Conservation (phyloP, 2,888 invertebrate genomes). For the Drosophila colorata region DNA sequence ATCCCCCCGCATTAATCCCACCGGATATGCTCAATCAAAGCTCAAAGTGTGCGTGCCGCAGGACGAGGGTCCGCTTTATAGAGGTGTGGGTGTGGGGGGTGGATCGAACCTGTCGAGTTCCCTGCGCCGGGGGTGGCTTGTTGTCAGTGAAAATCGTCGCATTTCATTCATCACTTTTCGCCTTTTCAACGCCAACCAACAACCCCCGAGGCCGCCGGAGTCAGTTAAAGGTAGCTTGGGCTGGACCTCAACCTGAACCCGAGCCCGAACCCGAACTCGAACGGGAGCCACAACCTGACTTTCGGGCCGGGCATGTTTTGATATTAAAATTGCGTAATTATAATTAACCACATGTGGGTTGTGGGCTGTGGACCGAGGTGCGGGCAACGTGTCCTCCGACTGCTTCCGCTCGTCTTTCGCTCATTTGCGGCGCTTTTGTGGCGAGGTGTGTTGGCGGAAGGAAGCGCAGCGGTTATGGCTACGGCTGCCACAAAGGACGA, state of each 20-base stretch:
- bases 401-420: constrained; percentile 59
- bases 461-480: constrained; percentile 41
- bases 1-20: constrained; percentile 81
- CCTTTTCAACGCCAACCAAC: constrained; percentile 73
- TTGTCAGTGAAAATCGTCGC: constrained; percentile 74
- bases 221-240: constrained; percentile 44
- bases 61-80: constrained; percentile 17
- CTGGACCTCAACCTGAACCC: constrained; percentile 23
- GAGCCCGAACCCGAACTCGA: constrained; percentile 35
- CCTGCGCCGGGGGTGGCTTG: constrained; percentile 51
- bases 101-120: constrained; percentile 38
- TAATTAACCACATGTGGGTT: constrained; percentile 83
- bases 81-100: constrained; percentile 2
- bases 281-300: constrained; percentile 34
- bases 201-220: constrained; percentile 55
- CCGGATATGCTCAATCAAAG: constrained; percentile 85
- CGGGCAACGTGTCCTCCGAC: constrained; percentile 56
- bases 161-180: constrained; percentile 83
- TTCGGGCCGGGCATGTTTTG: constrained; percentile 64
- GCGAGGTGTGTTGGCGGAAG: constrained; percentile 58
- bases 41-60: constrained; percentile 72
- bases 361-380: constrained; percentile 4
- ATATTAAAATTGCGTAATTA: constrained; percentile 83
- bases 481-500: constrained; percentile 8
- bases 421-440: constrained; percentile 49